Percentiles rank a stretch among this genome's conserved stretches.
Conservation (phyloP, 2,888 invertebrate species). For the Drosophila nr. perissopoda region DNA sequence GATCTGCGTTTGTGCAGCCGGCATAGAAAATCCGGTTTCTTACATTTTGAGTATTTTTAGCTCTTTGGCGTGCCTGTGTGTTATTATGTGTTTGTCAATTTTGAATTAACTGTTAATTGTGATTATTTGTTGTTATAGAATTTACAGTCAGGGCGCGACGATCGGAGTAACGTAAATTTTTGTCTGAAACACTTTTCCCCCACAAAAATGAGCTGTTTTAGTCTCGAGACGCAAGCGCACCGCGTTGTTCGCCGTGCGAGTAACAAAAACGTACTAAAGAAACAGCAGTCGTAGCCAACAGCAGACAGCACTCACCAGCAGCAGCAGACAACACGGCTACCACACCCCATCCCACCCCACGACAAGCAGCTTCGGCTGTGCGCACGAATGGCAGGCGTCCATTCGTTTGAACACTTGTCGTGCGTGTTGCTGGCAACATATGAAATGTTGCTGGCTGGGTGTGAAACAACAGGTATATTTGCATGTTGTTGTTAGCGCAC, state of each 20-base stretch:
- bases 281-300: conserved; percentile 33
- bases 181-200: conserved; percentile 40
- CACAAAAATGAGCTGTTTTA: conserved; percentile 11
- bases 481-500: conserved; percentile 45
- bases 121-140: conserved; percentile 18
- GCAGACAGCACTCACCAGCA: conserved; percentile 23
- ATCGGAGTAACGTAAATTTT: conserved; percentile 39
- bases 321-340: not conserved
- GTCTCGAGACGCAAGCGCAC: conserved; percentile 56
- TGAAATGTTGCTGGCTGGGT: conserved; percentile 15
- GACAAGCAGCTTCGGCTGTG: conserved; percentile 32
- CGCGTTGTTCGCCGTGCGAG: conserved; percentile 66
- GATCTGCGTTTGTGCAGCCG: conserved; percentile 38
- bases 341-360: conserved; percentile 5
- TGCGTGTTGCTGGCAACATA: conserved; percentile 52
- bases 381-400: conserved; percentile 32
- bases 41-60: conserved; percentile 13
- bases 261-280: conserved; percentile 70
- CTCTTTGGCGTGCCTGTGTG: not conserved
- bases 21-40: conserved; percentile 54
- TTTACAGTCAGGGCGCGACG: conserved; percentile 44
- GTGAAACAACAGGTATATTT: conserved; percentile 49
- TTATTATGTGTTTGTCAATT: not conserved
- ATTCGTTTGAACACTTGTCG: conserved; percentile 31
- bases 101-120: conserved; percentile 3